A percentile compares a stretch with the other conserved stretches of the same genome.
These are phyloP conservation scores for Bolinopsis microptera DNA, from an alignment of 37 sponge, comb jelly and placozoan genomes.

Conservation along the genomic window DNA sequence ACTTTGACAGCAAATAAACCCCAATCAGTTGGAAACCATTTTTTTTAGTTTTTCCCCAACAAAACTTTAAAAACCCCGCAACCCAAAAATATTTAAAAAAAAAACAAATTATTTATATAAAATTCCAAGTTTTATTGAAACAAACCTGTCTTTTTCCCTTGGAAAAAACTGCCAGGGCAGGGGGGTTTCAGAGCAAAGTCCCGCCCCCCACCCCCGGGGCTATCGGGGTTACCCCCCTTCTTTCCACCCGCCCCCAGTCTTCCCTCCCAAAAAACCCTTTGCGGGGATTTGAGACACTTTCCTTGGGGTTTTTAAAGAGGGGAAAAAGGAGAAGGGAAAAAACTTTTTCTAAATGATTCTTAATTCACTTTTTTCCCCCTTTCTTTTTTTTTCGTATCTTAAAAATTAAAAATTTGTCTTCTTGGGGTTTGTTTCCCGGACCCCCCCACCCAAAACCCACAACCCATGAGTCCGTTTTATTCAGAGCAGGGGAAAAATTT, in stretches of 20 bases:
- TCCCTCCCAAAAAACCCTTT: background rate
- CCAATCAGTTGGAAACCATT: no score
- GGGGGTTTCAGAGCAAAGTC: background rate
- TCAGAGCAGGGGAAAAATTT: no score
- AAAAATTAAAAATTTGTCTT: background rate
- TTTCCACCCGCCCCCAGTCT: background rate
- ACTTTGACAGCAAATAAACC: no score
- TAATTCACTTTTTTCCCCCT: background rate
- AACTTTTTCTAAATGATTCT: background rate
- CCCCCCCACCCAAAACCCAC: no score
- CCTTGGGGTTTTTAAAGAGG: background rate
- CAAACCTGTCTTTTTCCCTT: no score
- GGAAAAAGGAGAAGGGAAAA: conserved; percentile 5
- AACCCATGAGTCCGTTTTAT: no score
- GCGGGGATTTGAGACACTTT: conserved; percentile 12
- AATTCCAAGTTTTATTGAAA: no score
- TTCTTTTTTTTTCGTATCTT: no score
- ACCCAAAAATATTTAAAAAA: no score
- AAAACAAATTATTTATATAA: no score
- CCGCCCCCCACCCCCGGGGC: background rate
- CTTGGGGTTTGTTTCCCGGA: background rate
- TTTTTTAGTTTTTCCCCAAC: no score
- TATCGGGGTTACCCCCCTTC: background rate
- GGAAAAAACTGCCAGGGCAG: background rate
- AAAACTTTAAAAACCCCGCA: no score